phyloP scores from a whole-genome alignment of 2,113 vertebrate species.

The Lepisosteus oculatus region DNA sequence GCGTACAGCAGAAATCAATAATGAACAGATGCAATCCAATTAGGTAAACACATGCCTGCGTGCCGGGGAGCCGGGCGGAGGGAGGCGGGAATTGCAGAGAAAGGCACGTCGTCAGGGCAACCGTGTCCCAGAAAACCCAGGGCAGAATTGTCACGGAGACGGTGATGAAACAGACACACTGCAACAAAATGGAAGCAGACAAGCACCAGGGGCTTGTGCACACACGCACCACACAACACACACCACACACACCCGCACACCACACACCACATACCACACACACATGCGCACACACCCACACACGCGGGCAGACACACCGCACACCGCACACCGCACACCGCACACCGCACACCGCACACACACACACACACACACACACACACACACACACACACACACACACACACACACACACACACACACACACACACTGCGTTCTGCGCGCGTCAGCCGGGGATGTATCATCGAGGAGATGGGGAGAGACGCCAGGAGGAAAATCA shows the following conservation, averaged over 20 bases:
- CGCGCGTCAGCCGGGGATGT: too few species aligned
- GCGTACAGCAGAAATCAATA: not conserved
- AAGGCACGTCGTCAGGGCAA: slow-evolving; percentile 28
- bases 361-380: not conserved
- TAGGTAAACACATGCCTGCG: slow-evolving; percentile 21
- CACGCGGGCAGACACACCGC: not conserved
- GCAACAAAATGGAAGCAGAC: not conserved
- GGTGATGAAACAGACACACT: not conserved
- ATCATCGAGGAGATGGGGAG: too few species aligned
- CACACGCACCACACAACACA: not conserved
- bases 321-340: too few species aligned
- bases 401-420: not conserved
- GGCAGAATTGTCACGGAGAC: not conserved
- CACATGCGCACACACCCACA: not conserved
- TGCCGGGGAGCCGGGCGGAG: slow-evolving; percentile 10
- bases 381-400: not conserved
- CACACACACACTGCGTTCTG: not conserved
- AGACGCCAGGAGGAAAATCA: not conserved
- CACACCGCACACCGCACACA: not conserved
- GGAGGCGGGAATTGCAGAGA: too few species aligned
- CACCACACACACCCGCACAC: too few species aligned
- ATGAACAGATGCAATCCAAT: slow-evolving; percentile 30
- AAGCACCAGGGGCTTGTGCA: not conserved
- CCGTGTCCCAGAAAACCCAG: slow-evolving; percentile 19
- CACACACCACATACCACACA: too few species aligned